Evolutionary conservation across 1,140 invertebrate genomes (phyloP).

Genomic region (Formica exsecta): DNA sequence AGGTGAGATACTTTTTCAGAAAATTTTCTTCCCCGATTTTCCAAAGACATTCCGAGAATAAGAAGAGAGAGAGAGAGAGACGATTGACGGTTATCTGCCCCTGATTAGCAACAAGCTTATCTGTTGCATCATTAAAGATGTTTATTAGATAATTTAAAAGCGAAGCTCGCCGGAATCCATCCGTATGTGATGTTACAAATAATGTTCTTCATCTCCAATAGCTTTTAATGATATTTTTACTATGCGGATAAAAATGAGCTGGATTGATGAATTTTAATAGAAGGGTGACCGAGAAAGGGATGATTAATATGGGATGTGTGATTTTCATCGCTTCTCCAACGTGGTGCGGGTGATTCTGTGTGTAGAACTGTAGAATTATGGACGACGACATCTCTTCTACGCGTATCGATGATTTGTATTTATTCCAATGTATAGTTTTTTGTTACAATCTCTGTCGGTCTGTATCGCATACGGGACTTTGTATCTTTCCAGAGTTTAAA

Average conservation of each 20-base stretch:
- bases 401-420: constrained; percentile 37
- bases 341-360: constrained; percentile 10
- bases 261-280: constrained; percentile 14
- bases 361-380: constrained; percentile 9
- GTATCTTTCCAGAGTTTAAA: not conserved
- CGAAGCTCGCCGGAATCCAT: not conserved
- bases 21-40: constrained; percentile 61
- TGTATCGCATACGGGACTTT: constrained; percentile 5
- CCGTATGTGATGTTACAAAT: constrained; percentile 23
- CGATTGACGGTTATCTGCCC: constrained; percentile 33
- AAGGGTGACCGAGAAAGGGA: constrained; percentile 11
- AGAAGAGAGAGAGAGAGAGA: constrained; percentile 55
- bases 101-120: constrained; percentile 19
- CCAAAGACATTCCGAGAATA: constrained; percentile 50
- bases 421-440: constrained; percentile 20
- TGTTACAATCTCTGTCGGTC: not conserved
- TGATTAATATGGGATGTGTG: constrained; percentile 14
- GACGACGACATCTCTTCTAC: constrained; percentile 47
- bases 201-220: constrained; percentile 56
- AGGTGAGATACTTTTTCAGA: constrained; percentile 76
- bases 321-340: constrained; percentile 27
- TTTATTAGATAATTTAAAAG: constrained; percentile 19
- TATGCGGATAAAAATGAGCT: not conserved
- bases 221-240: constrained; percentile 49
- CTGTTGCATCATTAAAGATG: constrained; percentile 16